These are phyloP conservation scores for Eulimnadia texana DNA, from an alignment of 1,140 invertebrate species.

Conservation along the genomic window DNA sequence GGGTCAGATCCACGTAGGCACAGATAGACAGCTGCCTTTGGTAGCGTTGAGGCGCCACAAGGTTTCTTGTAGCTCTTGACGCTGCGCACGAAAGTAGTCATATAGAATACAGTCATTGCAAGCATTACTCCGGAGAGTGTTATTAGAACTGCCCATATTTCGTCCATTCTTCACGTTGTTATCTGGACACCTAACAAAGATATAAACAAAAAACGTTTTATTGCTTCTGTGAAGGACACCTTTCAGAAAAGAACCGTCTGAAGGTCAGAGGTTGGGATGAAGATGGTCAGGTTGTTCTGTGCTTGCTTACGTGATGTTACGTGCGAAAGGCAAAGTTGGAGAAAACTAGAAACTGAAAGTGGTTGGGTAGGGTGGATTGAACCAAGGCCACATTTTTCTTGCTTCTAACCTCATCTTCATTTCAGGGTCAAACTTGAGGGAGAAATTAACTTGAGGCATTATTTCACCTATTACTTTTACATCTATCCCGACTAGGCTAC, in stretches of 20 bases:
- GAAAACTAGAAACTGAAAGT: neutral
- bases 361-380: neutral
- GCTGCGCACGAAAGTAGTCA: neutral
- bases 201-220: too few species aligned
- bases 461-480: too few species aligned
- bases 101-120: neutral
- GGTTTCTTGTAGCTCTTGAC: neutral
- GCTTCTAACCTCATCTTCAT: too few species aligned
- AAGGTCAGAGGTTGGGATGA: neutral
- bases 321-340: neutral
- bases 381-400: too few species aligned
- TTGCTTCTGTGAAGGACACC: too few species aligned
- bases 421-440: neutral
- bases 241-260: too few species aligned
- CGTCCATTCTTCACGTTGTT: neutral
- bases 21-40: slow-evolving; percentile 3
- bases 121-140: neutral
- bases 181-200: neutral
- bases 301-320: neutral
- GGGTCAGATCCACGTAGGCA: slow-evolving; percentile 4
- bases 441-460: too few species aligned
- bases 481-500: too few species aligned
- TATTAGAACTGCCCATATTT: neutral
- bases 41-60: neutral
- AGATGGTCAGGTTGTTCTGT: neutral